Percentiles rank a stretch among this genome's conserved stretches.
Conservation (phyloP, 2,888 invertebrate species). For the Orthosia gracilis region DNA sequence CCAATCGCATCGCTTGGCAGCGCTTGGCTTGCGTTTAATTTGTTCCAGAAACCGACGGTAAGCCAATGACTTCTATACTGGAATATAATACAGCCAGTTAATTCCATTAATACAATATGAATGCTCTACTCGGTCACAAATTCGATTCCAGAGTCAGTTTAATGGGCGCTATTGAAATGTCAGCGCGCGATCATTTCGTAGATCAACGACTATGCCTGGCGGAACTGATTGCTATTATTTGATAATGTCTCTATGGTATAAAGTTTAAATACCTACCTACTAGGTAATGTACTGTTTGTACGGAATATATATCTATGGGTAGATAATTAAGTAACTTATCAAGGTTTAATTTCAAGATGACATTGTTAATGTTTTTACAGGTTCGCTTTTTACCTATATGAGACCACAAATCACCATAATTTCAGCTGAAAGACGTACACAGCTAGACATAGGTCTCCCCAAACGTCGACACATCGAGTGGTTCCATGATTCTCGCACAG, state of each 20-base stretch:
- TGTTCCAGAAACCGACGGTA: no score
- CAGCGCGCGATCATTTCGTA: conserved; percentile 53
- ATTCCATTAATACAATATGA: conserved; percentile 57
- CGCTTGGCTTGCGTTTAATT: no score
- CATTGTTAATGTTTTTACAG: no score
- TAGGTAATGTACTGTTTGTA: background rate
- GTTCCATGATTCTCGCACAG: no score
- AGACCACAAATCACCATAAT: no score
- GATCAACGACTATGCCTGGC: conserved; percentile 51
- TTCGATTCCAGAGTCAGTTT: conserved; percentile 48
- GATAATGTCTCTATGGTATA: conserved; percentile 47
- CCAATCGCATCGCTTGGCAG: no score
- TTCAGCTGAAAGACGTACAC: no score
- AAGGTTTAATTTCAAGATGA: no score
- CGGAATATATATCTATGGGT: background rate
- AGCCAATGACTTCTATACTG: background rate
- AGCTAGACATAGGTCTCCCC: no score
- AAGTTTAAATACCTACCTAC: conserved; percentile 8
- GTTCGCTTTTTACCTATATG: no score
- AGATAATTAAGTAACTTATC: no score
- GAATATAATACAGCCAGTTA: conserved; percentile 24
- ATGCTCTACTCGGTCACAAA: conserved; percentile 56
- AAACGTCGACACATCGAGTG: no score
- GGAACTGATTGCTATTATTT: conserved; percentile 64
- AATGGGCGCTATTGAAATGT: conserved; percentile 61